These are phyloP conservation scores for Pristiophorus japonicus DNA, from an alignment of 2,113 vertebrate species.

Conservation along the genomic window DNA sequence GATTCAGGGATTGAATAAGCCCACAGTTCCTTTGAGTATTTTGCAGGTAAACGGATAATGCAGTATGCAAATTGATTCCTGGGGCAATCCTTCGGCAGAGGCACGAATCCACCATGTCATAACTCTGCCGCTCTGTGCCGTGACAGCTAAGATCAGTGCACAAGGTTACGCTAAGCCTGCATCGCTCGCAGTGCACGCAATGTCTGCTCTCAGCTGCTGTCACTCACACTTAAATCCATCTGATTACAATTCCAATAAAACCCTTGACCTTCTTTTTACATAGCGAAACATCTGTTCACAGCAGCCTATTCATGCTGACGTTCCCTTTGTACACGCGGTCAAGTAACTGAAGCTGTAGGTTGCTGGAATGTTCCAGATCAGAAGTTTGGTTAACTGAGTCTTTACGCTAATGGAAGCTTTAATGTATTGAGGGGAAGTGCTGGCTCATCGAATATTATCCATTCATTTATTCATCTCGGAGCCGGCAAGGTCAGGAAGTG, in stretches of 20 bases:
- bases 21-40: background rate
- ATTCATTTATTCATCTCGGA: background rate
- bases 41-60: slow-evolving; percentile 30
- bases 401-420: background rate
- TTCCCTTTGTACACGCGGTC: background rate
- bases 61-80: slow-evolving; percentile 43
- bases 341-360: background rate
- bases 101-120: background rate
- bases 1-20: background rate
- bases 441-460: background rate
- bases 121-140: background rate
- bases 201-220: background rate
- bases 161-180: slow-evolving; percentile 7
- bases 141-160: background rate
- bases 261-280: slow-evolving; percentile 25
- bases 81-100: slow-evolving; percentile 48
- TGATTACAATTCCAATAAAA: background rate
- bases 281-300: background rate
- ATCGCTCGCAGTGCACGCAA: background rate
- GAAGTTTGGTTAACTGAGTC: background rate
- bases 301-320: background rate
- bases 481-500: background rate
- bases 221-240: slow-evolving; percentile 11
- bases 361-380: background rate
- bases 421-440: background rate